A percentile compares a stretch with the other conserved stretches of the same genome.
phyloP scores from a whole-genome alignment of 1,140 invertebrate species.

The Nymphalis io region DNA sequence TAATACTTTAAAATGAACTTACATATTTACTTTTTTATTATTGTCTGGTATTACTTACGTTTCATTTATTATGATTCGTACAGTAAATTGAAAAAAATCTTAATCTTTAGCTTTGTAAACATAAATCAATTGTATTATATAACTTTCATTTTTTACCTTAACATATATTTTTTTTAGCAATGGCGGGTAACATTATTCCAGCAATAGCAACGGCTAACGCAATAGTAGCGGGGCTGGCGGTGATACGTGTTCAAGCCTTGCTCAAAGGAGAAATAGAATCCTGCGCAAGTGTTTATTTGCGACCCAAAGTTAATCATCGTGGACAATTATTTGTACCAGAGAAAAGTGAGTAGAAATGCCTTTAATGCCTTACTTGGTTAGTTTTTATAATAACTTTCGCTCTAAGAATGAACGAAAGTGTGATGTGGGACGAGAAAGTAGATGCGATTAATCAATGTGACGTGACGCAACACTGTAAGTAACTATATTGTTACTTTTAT shows the following conservation, averaged over 20 bases:
- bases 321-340: constrained; percentile 87
- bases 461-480: no score
- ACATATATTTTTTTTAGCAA: no score
- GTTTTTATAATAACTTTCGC: no score
- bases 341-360: constrained; percentile 74
- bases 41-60: background rate
- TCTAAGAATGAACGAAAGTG: no score
- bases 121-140: no score
- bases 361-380: background rate
- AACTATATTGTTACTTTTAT: no score
- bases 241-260: constrained; percentile 93
- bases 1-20: constrained; percentile 32
- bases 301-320: constrained; percentile 85
- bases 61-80: no score
- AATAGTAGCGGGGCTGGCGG: constrained; percentile 96
- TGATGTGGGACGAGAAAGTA: no score
- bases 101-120: no score
- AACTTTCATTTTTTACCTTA: background rate
- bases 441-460: no score
- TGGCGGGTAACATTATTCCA: constrained; percentile 99
- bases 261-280: constrained; percentile 85
- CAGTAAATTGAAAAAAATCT: no score
- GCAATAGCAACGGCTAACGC: constrained; percentile 99
- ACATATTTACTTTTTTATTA: background rate
- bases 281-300: constrained; percentile 89